phyloP scores from a whole-genome alignment of 2,113 vertebrate species.

The Lepidothrix coronata region DNA sequence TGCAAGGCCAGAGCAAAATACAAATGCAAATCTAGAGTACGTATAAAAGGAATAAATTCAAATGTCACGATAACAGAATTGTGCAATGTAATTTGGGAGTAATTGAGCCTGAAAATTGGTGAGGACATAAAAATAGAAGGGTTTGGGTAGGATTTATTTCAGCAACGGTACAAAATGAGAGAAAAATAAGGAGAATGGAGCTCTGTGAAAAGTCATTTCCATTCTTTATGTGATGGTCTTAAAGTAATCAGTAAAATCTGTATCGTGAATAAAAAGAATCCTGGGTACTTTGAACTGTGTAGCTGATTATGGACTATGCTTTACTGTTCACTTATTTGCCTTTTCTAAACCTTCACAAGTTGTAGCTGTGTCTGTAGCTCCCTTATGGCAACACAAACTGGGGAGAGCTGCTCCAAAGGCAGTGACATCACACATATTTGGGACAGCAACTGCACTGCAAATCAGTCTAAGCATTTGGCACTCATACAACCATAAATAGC shows the following conservation, averaged over 20 bases:
- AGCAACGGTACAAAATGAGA: neutral
- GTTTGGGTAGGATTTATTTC: neutral
- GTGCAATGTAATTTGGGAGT: neutral
- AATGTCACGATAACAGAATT: neutral
- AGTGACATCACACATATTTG: accelerated
- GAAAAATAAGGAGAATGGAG: neutral
- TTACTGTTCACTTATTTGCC: neutral
- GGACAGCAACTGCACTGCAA: neutral
- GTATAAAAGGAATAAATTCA: neutral
- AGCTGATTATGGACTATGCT: neutral
- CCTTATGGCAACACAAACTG: neutral
- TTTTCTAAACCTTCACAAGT: neutral
- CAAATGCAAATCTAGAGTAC: neutral
- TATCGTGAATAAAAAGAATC: neutral
- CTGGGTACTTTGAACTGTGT: neutral
- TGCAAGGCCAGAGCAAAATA: neutral
- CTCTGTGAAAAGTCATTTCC: neutral
- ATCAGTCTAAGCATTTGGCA: neutral
- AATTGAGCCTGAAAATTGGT: neutral
- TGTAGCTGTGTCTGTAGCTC: neutral
- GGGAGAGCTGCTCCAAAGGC: neutral
- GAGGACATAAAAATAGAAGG: neutral
- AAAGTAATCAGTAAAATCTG: neutral
- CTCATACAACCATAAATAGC: neutral
- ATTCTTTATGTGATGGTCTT: neutral